phyloP scores from a whole-genome alignment of 1,140 invertebrate genomes.

The Oscheius sp. region DNA sequence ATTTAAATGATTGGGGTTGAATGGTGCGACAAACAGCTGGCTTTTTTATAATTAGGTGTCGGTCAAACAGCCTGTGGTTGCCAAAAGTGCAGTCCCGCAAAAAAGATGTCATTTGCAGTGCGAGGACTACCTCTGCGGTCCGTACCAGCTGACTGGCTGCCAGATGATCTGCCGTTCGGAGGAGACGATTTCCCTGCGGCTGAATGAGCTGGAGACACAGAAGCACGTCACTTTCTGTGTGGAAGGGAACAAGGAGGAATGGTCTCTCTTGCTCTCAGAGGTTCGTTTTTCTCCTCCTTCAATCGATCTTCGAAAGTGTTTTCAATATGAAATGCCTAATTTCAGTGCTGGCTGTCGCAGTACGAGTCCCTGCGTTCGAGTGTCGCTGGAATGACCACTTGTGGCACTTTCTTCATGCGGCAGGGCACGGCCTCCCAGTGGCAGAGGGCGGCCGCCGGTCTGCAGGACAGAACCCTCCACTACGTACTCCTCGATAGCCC shows the following conservation, averaged over 20 bases:
- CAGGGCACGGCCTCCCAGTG: background rate
- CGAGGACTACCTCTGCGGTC: conserved; percentile 1
- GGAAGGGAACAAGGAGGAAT: background rate
- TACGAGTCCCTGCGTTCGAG: background rate
- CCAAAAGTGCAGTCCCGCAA: background rate
- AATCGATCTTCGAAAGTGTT: background rate
- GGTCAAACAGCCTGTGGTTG: background rate
- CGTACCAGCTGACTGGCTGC: background rate
- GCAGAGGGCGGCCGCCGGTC: background rate
- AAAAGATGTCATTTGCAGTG: conserved; percentile 7
- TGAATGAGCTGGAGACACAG: background rate
- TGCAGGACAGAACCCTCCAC: background rate
- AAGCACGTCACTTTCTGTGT: conserved; percentile 2
- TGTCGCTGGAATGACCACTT: background rate
- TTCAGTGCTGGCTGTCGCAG: conserved; percentile 12
- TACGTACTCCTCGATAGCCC: background rate
- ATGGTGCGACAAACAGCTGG: background rate
- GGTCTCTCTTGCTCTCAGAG: background rate
- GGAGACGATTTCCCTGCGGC: background rate
- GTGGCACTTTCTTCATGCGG: background rate
- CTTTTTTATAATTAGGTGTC: background rate
- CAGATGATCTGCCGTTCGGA: background rate
- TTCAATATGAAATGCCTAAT: background rate
- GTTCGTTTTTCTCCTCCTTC: background rate
- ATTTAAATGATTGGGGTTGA: background rate